Evolutionary conservation across 2,888 invertebrate species (phyloP).

Genomic region (Salticus scenicus): DNA sequence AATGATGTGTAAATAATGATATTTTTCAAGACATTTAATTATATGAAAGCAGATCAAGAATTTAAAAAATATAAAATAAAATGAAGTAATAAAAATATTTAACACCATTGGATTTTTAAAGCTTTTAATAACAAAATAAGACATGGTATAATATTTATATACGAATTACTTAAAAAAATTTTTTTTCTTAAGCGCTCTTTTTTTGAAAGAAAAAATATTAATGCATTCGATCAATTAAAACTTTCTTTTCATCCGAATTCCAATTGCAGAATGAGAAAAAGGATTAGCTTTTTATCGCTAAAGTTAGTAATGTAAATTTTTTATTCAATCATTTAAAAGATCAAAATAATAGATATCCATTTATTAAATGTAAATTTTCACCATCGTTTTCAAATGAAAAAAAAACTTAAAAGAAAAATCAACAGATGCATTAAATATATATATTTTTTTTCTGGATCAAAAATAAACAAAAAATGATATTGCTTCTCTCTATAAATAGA

Average conservation of each 20-base stretch:
- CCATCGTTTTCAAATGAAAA: conserved; percentile 8
- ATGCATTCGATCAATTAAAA: not conserved
- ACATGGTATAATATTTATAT: too few relatives aligned
- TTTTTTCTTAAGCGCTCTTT: too few relatives aligned
- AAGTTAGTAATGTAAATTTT: not conserved
- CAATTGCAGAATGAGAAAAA: not conserved
- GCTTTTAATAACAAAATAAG: too few relatives aligned
- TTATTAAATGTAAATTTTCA: not conserved
- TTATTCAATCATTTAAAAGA: not conserved
- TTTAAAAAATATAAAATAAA: too few relatives aligned
- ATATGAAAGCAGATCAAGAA: too few relatives aligned
- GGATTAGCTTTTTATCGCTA: not conserved
- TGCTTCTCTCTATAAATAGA: not conserved
- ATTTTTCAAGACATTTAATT: too few relatives aligned
- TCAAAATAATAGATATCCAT: conserved; percentile 6
- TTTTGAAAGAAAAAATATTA: too few relatives aligned
- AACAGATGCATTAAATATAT: not conserved
- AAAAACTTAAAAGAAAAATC: conserved; percentile 8
- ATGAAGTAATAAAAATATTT: too few relatives aligned
- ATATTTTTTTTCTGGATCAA: not conserved
- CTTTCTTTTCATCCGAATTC: not conserved
- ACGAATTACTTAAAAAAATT: too few relatives aligned
- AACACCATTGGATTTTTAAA: too few relatives aligned
- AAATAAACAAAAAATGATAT: conserved; percentile 11
- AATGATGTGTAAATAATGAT: too few relatives aligned